Evolutionary conservation across 2,888 invertebrate species (phyloP), one percentile per base, ranked within the genome.

Genomic region (Julus scandinavius): DNA sequence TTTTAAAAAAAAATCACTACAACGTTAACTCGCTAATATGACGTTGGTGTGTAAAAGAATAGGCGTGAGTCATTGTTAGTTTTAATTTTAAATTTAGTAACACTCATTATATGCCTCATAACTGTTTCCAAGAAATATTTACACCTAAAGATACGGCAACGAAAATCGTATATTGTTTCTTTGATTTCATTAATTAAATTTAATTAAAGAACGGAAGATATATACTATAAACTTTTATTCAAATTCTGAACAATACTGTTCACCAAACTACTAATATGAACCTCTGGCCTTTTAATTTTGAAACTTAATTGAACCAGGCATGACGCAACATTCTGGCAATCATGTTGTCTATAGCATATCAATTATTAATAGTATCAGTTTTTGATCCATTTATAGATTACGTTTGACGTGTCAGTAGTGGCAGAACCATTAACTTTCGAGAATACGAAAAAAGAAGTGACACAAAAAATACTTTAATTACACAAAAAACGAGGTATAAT

Each of bases 401-500:
- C 2, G 63, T 63, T 63, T n/a, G 63, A 63, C 63, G 63, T 63
- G 63, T 63, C 63, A 63, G 17, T 63, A 63, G 63, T 63, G 63
- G 63, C n/a, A 63, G 63, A 63, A n/a, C n/a, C 63, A 63, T 63
- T 63, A 63, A n/a, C 63, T n/a, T n/a, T n/a, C n/a, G 5, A 63
- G n/a, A 63, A 63, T 63, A n/a, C 17, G 63, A 17, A 5, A 63
- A 63, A 63, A 0, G n/a, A 63, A 63, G n/a, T 0, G 11, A 58
- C 58, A 29, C 29, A 58, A 58, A 58, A 58, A 58, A 58, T 58
- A 58, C 15, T 58, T 63, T 63, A 63, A 63, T 63, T 63, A 63
- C 63, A 17, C 63, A 63, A 63, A 63, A 63, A 63, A 63, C n/a
- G 63, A 63, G 63, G 63, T 63, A 17, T 63, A 63, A 63, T 63